Percentiles rank a stretch among this genome's conserved stretches.
Conservation (phyloP, 2,113 vertebrate genomes). For the Pristiophorus japonicus region DNA sequence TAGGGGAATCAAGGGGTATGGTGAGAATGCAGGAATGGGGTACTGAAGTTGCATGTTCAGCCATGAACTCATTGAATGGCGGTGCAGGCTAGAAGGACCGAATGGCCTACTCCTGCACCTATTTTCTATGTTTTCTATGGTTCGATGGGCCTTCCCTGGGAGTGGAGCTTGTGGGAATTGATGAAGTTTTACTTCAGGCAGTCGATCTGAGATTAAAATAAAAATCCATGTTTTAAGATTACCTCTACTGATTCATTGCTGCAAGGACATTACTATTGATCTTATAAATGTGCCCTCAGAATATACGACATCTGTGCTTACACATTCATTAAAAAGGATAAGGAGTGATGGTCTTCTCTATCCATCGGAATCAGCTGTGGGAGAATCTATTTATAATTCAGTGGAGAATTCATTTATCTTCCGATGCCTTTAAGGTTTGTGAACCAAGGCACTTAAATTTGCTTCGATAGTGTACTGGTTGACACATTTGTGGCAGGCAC, state of each 20-base stretch:
- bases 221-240: not conserved
- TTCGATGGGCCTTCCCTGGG: too few relatives aligned
- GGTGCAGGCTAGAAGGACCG: too few relatives aligned
- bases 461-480: too few relatives aligned
- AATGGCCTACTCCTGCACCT: too few relatives aligned
- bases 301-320: not conserved
- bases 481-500: not conserved
- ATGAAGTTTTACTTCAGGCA: not conserved
- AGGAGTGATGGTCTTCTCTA: not conserved
- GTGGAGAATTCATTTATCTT: not conserved
- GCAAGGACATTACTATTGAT: not conserved
- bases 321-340: not conserved
- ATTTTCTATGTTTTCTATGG: too few relatives aligned
- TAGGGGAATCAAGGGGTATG: too few relatives aligned
- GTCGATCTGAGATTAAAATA: not conserved
- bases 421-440: not conserved
- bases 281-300: not conserved
- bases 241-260: not conserved
- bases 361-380: not conserved
- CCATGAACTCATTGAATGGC: too few relatives aligned
- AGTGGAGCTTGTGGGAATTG: not conserved
- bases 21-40: too few relatives aligned
- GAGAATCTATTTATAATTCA: not conserved
- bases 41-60: too few relatives aligned
- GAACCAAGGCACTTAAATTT: not conserved